These are phyloP conservation scores for Drosophila ogumai DNA, from an alignment of 1,140 invertebrate genomes.

Conservation along the genomic window DNA sequence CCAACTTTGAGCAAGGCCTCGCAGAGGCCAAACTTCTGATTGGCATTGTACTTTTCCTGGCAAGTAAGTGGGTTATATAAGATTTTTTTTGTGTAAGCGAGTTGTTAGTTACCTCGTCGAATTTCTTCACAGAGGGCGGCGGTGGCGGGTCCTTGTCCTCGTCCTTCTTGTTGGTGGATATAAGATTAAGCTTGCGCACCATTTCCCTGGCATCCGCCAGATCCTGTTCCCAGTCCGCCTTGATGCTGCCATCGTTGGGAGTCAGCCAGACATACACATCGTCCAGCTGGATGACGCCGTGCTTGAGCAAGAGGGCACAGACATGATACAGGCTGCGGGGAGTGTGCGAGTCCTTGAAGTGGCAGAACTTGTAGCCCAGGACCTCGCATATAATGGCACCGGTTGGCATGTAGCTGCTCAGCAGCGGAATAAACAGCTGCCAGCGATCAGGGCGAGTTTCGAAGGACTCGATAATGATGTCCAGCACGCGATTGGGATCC, in stretches of 20 bases:
- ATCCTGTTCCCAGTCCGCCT: conserved; percentile 92
- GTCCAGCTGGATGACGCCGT: conserved; percentile 93
- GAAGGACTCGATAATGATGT: conserved; percentile 98
- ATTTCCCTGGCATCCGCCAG: conserved; percentile 94
- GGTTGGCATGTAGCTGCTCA: conserved; percentile 94
- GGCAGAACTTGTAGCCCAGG: conserved; percentile 96
- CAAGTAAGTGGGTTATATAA: neutral
- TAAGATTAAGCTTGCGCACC: conserved; percentile 93
- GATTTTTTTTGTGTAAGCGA: neutral
- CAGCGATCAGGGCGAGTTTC: conserved; percentile 93
- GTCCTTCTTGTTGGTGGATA: conserved; percentile 93
- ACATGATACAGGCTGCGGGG: conserved; percentile 94
- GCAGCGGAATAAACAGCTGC: conserved; percentile 92
- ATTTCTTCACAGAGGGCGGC: conserved; percentile 88
- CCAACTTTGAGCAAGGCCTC: conserved; percentile 95
- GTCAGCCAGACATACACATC: conserved; percentile 96
- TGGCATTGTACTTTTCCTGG: conserved; percentile 88
- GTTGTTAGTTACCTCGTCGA: conserved; percentile 77
- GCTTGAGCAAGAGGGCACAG: conserved; percentile 95
- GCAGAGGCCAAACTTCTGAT: conserved; percentile 97
- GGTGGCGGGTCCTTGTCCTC: conserved; percentile 90
- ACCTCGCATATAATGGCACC: conserved; percentile 95
- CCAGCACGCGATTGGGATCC: conserved; percentile 98
- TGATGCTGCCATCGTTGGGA: conserved; percentile 93
- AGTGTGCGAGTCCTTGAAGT: conserved; percentile 90